These are phyloP conservation scores for Microtus montanus DNA, from an alignment of 2,113 vertebrate species.

Conservation along the genomic window DNA sequence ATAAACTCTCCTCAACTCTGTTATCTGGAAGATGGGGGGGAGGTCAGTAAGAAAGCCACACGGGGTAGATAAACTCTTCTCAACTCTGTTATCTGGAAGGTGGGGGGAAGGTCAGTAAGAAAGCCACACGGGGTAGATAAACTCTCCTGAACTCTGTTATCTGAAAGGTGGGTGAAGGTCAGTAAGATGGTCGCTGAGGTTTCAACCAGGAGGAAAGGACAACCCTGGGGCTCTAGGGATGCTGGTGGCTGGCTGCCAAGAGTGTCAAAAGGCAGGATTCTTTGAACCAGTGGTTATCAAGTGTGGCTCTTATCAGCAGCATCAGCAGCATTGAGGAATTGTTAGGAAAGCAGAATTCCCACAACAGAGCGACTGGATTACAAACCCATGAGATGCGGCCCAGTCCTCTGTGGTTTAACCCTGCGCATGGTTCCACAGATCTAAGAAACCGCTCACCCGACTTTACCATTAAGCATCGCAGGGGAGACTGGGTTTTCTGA, in stretches of 20 bases:
- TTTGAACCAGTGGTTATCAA: not conserved
- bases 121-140: not conserved
- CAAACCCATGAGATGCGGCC: not conserved
- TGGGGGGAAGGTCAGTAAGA: not conserved
- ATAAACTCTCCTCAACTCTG: not conserved
- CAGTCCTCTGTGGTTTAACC: not conserved
- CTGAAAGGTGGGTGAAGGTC: not conserved
- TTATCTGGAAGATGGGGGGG: not conserved
- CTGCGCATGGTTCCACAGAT: not conserved
- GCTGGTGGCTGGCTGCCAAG: not conserved
- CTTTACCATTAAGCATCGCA: not conserved
- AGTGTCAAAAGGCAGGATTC: not conserved
- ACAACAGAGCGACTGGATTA: not conserved
- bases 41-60: not conserved
- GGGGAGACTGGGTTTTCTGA: not conserved
- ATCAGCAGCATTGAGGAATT: not conserved
- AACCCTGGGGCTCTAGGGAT: not conserved
- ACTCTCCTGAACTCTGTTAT: slow-evolving; percentile 1
- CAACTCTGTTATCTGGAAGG: not conserved
- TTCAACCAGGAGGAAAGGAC: not conserved
- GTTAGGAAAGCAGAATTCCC: not conserved
- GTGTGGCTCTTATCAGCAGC: not conserved
- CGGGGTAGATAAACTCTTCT: not conserved
- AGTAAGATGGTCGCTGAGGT: not conserved
- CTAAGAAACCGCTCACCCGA: not conserved